Conservation (phyloP, 2,797 vertebrate species). For the Labroides dimidiatus region DNA sequence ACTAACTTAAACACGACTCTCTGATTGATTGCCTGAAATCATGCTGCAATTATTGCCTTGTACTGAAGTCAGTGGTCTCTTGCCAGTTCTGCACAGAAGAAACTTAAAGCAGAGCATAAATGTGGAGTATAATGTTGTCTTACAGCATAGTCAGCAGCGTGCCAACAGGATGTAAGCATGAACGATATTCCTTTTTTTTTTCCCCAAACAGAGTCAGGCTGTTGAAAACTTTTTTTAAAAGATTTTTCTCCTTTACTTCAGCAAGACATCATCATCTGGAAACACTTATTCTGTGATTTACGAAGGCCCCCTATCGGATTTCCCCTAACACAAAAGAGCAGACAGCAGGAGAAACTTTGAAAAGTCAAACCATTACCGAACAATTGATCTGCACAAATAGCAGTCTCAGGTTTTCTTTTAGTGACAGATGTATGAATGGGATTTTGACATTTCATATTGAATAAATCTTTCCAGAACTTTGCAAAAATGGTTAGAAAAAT, state of each 20-base stretch:
- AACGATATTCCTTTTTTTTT: constrained; percentile 42
- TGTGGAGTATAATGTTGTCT: constrained; percentile 49
- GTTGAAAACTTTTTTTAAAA: constrained; percentile 69
- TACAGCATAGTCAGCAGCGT: constrained; percentile 51
- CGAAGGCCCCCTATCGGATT: constrained; percentile 82
- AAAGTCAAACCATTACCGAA: constrained; percentile 70
- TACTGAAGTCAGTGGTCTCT: constrained; percentile 40
- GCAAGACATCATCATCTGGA: constrained; percentile 85
- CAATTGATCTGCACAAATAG: constrained; percentile 54
- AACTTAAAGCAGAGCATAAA: constrained; percentile 25
- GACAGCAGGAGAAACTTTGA: constrained; percentile 60
- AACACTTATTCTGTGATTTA: constrained; percentile 86
- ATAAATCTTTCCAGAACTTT: too few species aligned
- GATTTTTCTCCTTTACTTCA: constrained; percentile 42
- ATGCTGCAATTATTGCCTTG: constrained; percentile 55
- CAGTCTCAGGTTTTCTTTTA: constrained; percentile 22
- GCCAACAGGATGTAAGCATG: constrained; percentile 73
- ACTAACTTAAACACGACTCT: constrained; percentile 67
- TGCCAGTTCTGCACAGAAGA: constrained; percentile 31
- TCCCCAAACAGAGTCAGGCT: constrained; percentile 51
- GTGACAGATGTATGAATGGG: constrained; percentile 33
- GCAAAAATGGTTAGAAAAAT: too few species aligned
- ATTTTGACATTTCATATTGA: constrained; percentile 6
- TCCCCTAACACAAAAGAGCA: constrained; percentile 79
- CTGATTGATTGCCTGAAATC: constrained; percentile 70